Evolutionary conservation across 2,113 vertebrate genomes (phyloP).

Genomic region (Echinops telfairi): DNA sequence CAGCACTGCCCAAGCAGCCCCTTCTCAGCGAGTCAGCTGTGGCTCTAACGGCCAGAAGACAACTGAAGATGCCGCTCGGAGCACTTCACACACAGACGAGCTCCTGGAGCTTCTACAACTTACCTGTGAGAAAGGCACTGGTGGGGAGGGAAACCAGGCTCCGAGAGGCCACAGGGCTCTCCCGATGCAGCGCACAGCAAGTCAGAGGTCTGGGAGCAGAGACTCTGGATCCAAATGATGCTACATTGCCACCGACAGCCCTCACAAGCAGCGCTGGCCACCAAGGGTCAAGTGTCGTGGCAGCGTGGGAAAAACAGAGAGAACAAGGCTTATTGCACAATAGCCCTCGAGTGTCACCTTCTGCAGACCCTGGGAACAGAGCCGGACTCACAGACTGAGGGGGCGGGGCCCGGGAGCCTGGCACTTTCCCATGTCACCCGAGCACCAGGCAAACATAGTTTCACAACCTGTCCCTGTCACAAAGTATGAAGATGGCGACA

Average conservation of each 20-base stretch:
- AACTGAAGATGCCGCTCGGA: too few relatives aligned
- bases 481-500: slow-evolving; percentile 18
- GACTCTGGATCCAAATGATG: background rate
- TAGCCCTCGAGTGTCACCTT: background rate
- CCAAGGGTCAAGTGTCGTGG: accelerated
- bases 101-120: background rate
- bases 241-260: background rate
- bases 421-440: background rate
- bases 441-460: slow-evolving; percentile 26
- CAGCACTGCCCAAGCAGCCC: background rate
- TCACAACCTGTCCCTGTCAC: background rate
- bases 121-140: background rate
- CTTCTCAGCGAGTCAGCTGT: background rate
- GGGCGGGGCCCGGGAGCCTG: background rate
- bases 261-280: accelerated
- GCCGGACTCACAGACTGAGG: background rate
- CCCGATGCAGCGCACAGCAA: background rate
- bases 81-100: background rate
- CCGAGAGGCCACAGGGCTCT: background rate
- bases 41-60: background rate
- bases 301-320: slow-evolving; percentile 18
- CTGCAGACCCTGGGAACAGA: slow-evolving; percentile 49
- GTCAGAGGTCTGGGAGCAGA: background rate
- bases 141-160: slow-evolving; percentile 3
- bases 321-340: slow-evolving; percentile 9